phyloP scores from a whole-genome alignment of 2,113 vertebrate species.

The Opisthocomus hoazin region DNA sequence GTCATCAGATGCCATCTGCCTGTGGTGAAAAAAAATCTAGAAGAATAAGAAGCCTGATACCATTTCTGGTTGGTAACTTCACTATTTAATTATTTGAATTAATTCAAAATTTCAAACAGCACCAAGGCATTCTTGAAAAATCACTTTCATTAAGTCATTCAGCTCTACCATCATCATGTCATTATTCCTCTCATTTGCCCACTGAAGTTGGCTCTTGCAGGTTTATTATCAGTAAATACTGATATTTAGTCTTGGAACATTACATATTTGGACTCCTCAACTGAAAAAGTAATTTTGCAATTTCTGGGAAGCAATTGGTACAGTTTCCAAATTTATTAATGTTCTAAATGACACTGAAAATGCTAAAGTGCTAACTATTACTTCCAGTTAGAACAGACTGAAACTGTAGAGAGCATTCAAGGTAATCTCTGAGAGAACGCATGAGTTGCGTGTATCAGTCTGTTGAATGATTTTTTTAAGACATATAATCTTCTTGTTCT shows the following conservation, averaged over 20 bases:
- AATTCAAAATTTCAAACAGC: not conserved
- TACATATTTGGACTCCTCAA: not conserved
- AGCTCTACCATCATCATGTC: not conserved
- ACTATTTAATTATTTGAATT: slow-evolving; percentile 28
- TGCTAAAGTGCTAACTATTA: slow-evolving; percentile 20
- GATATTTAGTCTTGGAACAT: slow-evolving; percentile 15
- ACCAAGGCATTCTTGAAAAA: slow-evolving; percentile 44
- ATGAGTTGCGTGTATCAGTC: not conserved
- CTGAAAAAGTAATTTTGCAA: slow-evolving; percentile 6
- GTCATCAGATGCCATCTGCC: not conserved
- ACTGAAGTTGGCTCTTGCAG: not conserved
- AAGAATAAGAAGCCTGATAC: not conserved
- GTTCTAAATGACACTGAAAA: slow-evolving; percentile 6
- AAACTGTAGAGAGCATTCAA: not conserved
- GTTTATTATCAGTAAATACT: slow-evolving; percentile 19
- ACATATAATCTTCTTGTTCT: not conserved
- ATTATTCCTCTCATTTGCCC: not conserved
- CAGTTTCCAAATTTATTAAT: slow-evolving; percentile 40
- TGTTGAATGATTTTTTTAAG: not conserved
- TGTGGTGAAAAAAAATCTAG: not conserved
- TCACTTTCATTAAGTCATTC: slow-evolving; percentile 37
- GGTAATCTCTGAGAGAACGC: not conserved
- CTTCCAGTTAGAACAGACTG: not conserved
- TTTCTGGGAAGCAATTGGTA: slow-evolving; percentile 31
- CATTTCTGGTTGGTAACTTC: not conserved